A percentile compares a stretch with the other conserved stretches of the same genome.
Conservation (phyloP, 1,140 invertebrate genomes). For the Diachasmimorpha longicaudata region DNA sequence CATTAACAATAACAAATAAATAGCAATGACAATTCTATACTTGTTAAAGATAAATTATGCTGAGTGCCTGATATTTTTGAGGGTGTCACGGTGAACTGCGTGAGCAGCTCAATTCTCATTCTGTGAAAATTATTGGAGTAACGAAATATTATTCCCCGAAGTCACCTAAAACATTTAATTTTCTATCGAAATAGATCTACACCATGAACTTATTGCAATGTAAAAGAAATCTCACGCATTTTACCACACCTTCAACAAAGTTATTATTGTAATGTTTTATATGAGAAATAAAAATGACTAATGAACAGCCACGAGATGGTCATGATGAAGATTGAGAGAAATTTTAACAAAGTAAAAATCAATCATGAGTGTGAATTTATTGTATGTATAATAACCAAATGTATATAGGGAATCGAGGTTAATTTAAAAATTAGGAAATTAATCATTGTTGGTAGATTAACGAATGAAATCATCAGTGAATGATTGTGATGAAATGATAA, state of each 20-base stretch:
- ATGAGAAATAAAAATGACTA: not conserved
- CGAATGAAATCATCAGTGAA: not conserved
- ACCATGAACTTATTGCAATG: not conserved
- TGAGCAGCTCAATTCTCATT: conserved; percentile 23
- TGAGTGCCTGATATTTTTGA: conserved; percentile 55
- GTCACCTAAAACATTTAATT: no score
- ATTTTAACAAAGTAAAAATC: not conserved
- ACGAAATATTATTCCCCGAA: no score
- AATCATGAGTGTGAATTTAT: not conserved
- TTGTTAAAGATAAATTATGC: conserved; percentile 47
- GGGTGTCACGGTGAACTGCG: conserved; percentile 40
- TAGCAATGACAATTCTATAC: conserved; percentile 41
- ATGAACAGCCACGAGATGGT: not conserved
- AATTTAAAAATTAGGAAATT: not conserved
- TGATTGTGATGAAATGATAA: not conserved
- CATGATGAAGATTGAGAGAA: not conserved
- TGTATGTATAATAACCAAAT: not conserved
- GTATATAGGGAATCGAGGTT: conserved; percentile 1
- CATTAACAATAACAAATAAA: not conserved
- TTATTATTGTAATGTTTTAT: conserved; percentile 3
- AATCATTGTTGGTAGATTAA: not conserved
- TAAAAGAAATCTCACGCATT: not conserved
- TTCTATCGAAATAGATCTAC: not conserved
- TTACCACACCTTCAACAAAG: conserved; percentile 1
- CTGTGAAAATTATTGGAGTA: not conserved